Percentiles rank a stretch among this genome's conserved stretches.
Evolutionary conservation across 2,888 invertebrate genomes (phyloP).

Genomic region (Apodemia hepburni): DNA sequence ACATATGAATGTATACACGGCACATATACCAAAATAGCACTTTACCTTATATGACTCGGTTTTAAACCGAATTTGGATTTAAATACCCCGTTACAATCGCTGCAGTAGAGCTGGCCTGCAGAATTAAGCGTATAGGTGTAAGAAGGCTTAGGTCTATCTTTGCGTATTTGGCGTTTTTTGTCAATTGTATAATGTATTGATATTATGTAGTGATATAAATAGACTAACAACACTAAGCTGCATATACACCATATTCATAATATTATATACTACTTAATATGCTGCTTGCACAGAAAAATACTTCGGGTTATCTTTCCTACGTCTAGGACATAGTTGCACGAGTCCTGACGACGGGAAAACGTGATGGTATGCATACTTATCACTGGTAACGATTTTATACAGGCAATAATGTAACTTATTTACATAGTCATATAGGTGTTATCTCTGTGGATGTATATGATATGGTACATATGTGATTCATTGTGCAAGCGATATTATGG

Average conservation of each 20-base stretch:
- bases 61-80: too few relatives aligned
- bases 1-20: too few relatives aligned
- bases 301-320: constrained; percentile 47
- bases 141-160: too few relatives aligned
- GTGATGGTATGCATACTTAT: constrained; percentile 39
- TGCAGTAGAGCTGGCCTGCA: too few relatives aligned
- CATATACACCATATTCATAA: too few relatives aligned
- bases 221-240: neutral
- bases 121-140: too few relatives aligned
- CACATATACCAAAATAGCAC: too few relatives aligned
- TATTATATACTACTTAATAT: constrained; percentile 35
- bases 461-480: constrained; percentile 3
- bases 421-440: constrained; percentile 9
- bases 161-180: too few relatives aligned
- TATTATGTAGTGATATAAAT: too few relatives aligned
- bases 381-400: constrained; percentile 15
- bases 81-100: too few relatives aligned
- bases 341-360: constrained; percentile 44
- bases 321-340: constrained; percentile 42
- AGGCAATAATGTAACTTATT: constrained; percentile 25
- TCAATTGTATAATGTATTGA: too few relatives aligned
- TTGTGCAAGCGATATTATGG: constrained; percentile 2
- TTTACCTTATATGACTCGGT: too few relatives aligned
- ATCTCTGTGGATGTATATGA: constrained; percentile 16
- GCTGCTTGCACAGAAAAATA: constrained; percentile 48